phyloP scores from a whole-genome alignment of 2,797 vertebrate species.

The Fratercula arctica region DNA sequence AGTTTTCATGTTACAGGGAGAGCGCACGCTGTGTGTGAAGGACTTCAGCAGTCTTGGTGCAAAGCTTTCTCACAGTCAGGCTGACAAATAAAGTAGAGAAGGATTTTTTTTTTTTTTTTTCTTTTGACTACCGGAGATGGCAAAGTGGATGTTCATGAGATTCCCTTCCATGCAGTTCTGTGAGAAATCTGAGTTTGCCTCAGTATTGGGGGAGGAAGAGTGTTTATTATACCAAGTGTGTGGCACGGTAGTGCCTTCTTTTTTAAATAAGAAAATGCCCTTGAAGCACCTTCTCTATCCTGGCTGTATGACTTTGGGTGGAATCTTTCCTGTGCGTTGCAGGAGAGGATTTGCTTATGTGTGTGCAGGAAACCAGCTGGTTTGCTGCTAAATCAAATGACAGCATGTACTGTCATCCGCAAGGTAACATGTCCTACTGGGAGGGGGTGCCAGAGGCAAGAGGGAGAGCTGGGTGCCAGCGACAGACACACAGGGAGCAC shows the following conservation, averaged over 20 bases:
- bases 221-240: neutral
- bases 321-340: neutral
- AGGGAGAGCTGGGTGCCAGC: neutral
- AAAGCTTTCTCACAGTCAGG: neutral
- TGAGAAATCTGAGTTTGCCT: neutral
- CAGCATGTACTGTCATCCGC: neutral
- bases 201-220: neutral
- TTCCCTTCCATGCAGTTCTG: neutral
- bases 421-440: neutral
- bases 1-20: neutral
- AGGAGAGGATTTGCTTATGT: neutral
- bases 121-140: neutral
- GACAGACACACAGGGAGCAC: fast-evolving
- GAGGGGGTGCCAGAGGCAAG: neutral
- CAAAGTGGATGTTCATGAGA: neutral
- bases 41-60: neutral
- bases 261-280: neutral
- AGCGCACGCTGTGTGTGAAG: neutral
- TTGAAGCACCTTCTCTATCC: neutral
- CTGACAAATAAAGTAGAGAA: neutral
- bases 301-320: neutral
- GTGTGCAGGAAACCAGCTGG: neutral
- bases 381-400: neutral
- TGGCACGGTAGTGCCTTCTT: neutral
- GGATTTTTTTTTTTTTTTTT: neutral